Percentiles rank a stretch among this genome's conserved stretches.
phyloP scores from a whole-genome alignment of 2,113 vertebrate genomes.

The Variabilichromis moorii region DNA sequence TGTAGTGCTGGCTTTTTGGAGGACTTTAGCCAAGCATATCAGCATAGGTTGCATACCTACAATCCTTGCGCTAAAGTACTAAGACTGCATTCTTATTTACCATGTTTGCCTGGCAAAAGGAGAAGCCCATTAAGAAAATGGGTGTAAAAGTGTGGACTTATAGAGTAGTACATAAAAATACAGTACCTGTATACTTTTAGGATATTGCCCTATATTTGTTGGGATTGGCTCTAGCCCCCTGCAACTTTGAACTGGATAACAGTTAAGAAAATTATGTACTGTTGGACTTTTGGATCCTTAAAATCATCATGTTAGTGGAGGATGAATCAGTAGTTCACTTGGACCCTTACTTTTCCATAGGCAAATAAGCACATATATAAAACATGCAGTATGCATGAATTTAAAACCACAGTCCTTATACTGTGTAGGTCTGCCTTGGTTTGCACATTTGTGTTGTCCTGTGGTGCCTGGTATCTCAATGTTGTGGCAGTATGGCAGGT shows the following conservation, averaged over 20 bases:
- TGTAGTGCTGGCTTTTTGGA: background rate
- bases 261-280: background rate
- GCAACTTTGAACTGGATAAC: background rate
- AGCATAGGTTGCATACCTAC: background rate
- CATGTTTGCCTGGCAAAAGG: background rate
- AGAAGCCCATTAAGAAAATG: background rate
- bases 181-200: background rate
- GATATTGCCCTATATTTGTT: background rate
- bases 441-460: background rate
- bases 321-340: background rate
- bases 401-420: background rate
- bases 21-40: background rate
- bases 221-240: background rate
- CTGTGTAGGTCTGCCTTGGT: background rate
- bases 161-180: background rate
- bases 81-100: accelerated
- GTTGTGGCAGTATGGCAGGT: background rate
- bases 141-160: accelerated
- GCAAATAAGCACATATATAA: background rate
- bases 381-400: background rate
- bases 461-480: background rate
- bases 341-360: background rate
- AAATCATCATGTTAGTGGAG: background rate
- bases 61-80: background rate
- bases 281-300: background rate